Conservation (phyloP, 2,113 vertebrate genomes). For the Oncorhynchus clarkii region DNA sequence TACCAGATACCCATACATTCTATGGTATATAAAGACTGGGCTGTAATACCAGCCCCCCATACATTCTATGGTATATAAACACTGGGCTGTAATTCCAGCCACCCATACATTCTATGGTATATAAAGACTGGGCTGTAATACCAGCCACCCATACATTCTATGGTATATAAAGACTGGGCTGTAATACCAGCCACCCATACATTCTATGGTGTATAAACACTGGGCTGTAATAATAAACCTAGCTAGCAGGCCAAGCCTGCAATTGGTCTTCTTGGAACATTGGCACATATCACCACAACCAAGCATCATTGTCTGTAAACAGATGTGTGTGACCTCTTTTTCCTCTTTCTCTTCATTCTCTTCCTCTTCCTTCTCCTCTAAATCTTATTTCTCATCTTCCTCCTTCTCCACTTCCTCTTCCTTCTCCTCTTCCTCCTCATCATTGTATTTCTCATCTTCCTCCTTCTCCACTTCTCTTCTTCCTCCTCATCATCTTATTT, state of each 20-base stretch:
- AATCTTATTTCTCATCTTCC: no score
- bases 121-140: constrained; percentile 30
- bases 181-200: neutral
- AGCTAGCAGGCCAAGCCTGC: constrained; percentile 48
- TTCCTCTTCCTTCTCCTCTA: neutral
- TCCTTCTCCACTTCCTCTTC: no score
- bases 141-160: neutral
- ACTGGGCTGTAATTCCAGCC: constrained; percentile 13
- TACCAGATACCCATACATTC: constrained; percentile 32
- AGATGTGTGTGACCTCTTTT: constrained; percentile 7
- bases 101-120: constrained; percentile 32
- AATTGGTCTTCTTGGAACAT: constrained; percentile 54
- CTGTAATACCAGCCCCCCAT: neutral
- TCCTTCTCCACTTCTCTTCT: no score
- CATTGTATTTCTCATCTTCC: no score
- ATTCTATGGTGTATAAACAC: constrained; percentile 39
- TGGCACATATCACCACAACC: constrained; percentile 54
- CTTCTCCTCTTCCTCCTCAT: no score
- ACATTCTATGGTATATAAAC: constrained; percentile 41
- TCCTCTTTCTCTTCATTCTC: neutral
- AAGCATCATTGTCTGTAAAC: constrained; percentile 36
- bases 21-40: constrained; percentile 33
- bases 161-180: no score
- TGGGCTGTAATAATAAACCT: constrained; percentile 53
- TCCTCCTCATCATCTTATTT: no score